Percentiles rank a stretch among this genome's conserved stretches.
Conservation (phyloP, 2,888 invertebrate genomes). For the Tinea semifulvella region DNA sequence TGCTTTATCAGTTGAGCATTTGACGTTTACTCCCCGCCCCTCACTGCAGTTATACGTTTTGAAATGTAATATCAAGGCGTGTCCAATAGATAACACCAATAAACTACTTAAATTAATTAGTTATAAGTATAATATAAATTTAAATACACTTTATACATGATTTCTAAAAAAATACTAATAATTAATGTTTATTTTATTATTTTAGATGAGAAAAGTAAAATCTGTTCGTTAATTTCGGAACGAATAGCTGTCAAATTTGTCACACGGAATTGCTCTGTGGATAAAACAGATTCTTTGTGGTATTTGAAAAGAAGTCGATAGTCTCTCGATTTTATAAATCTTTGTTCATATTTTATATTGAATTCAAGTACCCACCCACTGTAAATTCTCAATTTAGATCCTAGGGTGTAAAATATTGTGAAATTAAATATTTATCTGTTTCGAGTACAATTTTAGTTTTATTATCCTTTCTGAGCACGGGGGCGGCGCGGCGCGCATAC, state of each 20-base stretch:
- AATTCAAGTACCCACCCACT: no score
- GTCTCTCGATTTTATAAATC: no score
- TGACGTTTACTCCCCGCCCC: not conserved
- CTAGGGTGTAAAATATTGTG: not conserved
- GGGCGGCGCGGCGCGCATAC: not conserved
- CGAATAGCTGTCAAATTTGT: not conserved
- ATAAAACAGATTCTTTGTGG: not conserved
- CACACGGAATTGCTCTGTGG: not conserved
- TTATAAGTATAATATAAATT: not conserved
- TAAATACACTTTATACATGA: not conserved
- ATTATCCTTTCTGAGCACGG: not conserved
- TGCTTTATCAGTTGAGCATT: slow-evolving; percentile 4
- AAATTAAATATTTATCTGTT: not conserved
- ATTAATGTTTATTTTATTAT: no score
- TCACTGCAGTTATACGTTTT: not conserved
- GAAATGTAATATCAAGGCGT: not conserved
- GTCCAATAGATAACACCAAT: not conserved
- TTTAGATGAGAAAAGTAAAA: not conserved
- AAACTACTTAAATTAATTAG: not conserved
- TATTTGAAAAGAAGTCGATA: no score
- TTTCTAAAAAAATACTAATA: no score
- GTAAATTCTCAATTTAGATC: no score
- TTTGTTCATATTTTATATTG: no score
- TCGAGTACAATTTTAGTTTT: not conserved
- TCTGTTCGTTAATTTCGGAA: not conserved